Percentiles rank a stretch among this genome's conserved stretches.
Conservation (phyloP, 2,888 invertebrate genomes). For the Pegoplata infirma region DNA sequence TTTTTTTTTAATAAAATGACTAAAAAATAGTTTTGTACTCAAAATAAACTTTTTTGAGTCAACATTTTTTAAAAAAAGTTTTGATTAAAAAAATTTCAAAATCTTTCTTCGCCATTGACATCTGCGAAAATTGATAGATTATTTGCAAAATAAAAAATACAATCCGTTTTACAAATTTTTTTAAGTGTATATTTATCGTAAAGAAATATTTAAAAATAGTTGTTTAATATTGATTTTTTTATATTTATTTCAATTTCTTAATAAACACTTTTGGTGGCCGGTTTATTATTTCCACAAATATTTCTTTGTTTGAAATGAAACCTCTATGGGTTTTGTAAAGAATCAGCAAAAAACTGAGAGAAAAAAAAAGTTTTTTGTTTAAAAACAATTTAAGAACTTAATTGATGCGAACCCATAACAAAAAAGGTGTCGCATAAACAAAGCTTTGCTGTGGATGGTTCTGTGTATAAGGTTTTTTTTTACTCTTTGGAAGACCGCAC, state of each 20-base stretch:
- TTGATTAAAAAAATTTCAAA: no score
- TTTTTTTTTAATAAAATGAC: no score
- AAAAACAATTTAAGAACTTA: slow-evolving; percentile 46
- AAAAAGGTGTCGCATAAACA: slow-evolving; percentile 63
- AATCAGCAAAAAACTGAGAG: slow-evolving; percentile 8
- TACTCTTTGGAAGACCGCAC: slow-evolving; percentile 44
- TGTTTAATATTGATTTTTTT: slow-evolving; percentile 5
- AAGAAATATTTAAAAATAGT: not conserved
- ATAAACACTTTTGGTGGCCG: slow-evolving; percentile 4
- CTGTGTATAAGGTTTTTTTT: not conserved
- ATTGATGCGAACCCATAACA: slow-evolving; percentile 60
- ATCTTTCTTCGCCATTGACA: no score
- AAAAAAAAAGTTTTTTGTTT: slow-evolving; percentile 31
- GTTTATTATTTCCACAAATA: no score
- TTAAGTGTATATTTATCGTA: no score
- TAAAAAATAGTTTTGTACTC: no score
- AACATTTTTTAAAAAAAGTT: no score
- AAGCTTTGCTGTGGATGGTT: not conserved
- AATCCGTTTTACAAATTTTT: no score
- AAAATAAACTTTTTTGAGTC: no score
- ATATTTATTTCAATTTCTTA: not conserved
- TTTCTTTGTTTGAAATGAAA: not conserved
- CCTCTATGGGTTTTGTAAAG: slow-evolving; percentile 16
- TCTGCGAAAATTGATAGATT: no score
- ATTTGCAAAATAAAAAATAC: no score